Base-by-base conservation (phyloP, 2,797 vertebrate genomes). In the Periparus ater region DNA sequence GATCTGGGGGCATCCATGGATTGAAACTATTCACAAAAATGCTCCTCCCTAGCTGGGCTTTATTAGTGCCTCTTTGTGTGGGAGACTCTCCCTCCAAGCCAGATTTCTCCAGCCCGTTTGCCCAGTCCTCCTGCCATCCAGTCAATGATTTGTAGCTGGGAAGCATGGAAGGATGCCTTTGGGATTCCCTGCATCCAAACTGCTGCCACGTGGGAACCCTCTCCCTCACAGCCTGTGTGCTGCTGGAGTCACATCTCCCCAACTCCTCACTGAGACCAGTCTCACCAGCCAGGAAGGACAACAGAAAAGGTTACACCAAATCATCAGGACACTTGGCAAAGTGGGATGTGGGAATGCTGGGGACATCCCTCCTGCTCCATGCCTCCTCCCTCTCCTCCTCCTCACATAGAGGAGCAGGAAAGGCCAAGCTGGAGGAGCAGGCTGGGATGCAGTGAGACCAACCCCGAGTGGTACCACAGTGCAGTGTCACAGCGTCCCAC, bases 101-200 rank as follows among this genome's bases (percentile, higher is more conserved):
- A 85, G 85, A 80, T 91, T 89, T 83, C 89, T 85, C 91, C 92
- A 94, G 85, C 73, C 89, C n/a, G 45, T 85, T 27, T 66, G 48
- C 78, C 75, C 85, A 66, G 78, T 79, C 63, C 63, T 76, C 60
- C 90, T 85, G 93, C 89, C 81, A 83, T 57, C 62, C 94, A 70
- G 68, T 18, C 10, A 12, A 76, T 40, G 87, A 73, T 77, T 72
- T 87, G 78, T 32, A 74, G 77, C 83, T 65, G 62, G 77, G 61
- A 68, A 95, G 85, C 53, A 36, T 1, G 73, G 91, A 68, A 77
- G 58, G 95, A 80, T 45, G 85, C 70, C 76, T 80, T 32, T 45
- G 80, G 6, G 78, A 85, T 17, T 16, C 84, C 88, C 89, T 34
- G 76, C 73, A 67, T 30, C 89, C 82, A 40, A 40, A 3, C 13